These are phyloP conservation scores for Anastatus disparis DNA, from an alignment of 1,140 invertebrate species.

Conservation along the genomic window DNA sequence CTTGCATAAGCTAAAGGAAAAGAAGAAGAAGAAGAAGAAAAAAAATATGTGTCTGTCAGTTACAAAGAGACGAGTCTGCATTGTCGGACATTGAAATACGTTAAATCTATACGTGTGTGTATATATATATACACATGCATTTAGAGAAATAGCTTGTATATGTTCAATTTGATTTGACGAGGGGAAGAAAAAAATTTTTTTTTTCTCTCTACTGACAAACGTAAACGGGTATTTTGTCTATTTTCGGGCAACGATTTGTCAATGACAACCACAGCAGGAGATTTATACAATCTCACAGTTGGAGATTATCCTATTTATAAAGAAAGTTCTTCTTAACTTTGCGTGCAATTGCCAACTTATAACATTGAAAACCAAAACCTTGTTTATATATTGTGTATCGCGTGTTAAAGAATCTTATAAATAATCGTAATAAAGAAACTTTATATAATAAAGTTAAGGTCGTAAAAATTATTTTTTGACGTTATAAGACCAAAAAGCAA, in stretches of 20 bases:
- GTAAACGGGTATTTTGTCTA: neutral
- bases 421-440: neutral
- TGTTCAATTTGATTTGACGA: neutral
- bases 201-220: neutral
- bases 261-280: neutral
- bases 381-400: neutral
- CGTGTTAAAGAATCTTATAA: no score
- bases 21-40: no score
- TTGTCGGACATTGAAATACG: neutral
- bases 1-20: no score
- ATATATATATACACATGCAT: neutral
- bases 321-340: no score
- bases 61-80: neutral
- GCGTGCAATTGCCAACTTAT: neutral
- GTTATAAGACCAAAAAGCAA: no score
- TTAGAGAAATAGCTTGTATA: neutral
- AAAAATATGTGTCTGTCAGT: no score
- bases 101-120: no score
- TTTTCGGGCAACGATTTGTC: constrained; percentile 15
- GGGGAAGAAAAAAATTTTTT: neutral
- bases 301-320: neutral
- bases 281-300: neutral
- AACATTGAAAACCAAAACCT: neutral
- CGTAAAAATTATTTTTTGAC: no score
- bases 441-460: no score